These are phyloP conservation scores for Euwallacea fornicatus DNA, from an alignment of 1,140 invertebrate species.

Conservation along the genomic window DNA sequence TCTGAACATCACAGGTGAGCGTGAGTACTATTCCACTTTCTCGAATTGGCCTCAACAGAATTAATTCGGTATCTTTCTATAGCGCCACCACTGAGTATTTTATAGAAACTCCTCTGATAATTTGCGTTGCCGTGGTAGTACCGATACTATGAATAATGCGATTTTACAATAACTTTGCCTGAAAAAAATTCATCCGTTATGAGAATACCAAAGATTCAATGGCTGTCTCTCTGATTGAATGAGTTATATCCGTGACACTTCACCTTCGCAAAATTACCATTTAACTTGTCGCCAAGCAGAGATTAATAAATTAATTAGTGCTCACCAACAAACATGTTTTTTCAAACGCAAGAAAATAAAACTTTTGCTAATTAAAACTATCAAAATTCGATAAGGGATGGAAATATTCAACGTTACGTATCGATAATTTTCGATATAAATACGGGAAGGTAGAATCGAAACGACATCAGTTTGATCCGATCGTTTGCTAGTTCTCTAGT, in stretches of 20 bases:
- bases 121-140: too few species aligned
- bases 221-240: too few species aligned
- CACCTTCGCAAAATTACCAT: slow-evolving; percentile 15
- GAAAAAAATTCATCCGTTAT: too few species aligned
- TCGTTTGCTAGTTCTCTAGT: slow-evolving; percentile 11
- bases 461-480: slow-evolving; percentile 22
- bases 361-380: slow-evolving; percentile 10
- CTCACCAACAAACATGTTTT: slow-evolving; percentile 27
- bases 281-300: not conserved
- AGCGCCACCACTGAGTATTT: too few species aligned
- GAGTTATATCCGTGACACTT: slow-evolving; percentile 18
- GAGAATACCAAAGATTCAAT: too few species aligned
- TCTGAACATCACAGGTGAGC: too few species aligned
- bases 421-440: slow-evolving; percentile 27
- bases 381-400: slow-evolving; percentile 15
- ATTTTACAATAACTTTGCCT: too few species aligned
- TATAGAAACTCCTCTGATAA: too few species aligned
- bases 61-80: too few species aligned
- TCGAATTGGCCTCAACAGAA: too few species aligned
- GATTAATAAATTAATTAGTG: slow-evolving; percentile 12
- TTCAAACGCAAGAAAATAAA: not conserved
- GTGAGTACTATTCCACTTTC: too few species aligned
- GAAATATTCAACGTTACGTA: not conserved
- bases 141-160: too few species aligned
- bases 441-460: not conserved